These are phyloP conservation scores for Pachydiplax longipennis DNA, from an alignment of 2,888 invertebrate genomes.

Conservation along the genomic window DNA sequence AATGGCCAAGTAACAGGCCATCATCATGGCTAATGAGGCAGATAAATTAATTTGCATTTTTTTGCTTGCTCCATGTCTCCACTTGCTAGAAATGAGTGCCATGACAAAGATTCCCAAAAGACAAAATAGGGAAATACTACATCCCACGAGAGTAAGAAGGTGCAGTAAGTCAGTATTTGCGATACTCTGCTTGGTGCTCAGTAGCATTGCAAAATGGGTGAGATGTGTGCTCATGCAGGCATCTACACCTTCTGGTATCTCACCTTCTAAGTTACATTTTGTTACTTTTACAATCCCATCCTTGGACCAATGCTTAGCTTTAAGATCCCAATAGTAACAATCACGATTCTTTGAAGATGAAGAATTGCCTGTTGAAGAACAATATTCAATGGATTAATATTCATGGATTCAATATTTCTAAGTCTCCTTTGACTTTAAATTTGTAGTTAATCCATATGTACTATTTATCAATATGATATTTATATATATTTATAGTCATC, in stretches of 20 bases:
- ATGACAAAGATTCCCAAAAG: slow-evolving; percentile 46
- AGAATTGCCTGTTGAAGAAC: background rate
- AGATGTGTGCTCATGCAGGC: slow-evolving; percentile 49
- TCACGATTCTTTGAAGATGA: background rate
- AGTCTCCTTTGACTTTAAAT: too few species aligned
- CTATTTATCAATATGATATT: too few species aligned
- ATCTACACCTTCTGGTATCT: background rate
- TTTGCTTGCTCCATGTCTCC: slow-evolving; percentile 47
- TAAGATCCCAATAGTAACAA: slow-evolving; percentile 49
- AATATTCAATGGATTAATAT: background rate
- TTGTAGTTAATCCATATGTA: too few species aligned
- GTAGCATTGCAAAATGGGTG: slow-evolving; percentile 49
- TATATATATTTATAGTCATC: too few species aligned
- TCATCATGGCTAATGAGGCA: slow-evolving; percentile 44
- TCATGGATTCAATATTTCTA: too few species aligned
- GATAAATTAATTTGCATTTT: slow-evolving; percentile 48
- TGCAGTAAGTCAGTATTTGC: slow-evolving; percentile 43
- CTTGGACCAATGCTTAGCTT: slow-evolving; percentile 47
- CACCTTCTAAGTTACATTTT: background rate
- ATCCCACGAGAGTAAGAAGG: slow-evolving; percentile 45
- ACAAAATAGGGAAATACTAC: slow-evolving; percentile 45
- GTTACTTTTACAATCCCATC: slow-evolving; percentile 29
- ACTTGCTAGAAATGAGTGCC: slow-evolving; percentile 26
- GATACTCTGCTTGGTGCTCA: background rate
- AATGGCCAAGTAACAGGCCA: slow-evolving; percentile 42